phyloP scores from a whole-genome alignment of 2,797 vertebrate genomes.

The Mastacembelus armatus region DNA sequence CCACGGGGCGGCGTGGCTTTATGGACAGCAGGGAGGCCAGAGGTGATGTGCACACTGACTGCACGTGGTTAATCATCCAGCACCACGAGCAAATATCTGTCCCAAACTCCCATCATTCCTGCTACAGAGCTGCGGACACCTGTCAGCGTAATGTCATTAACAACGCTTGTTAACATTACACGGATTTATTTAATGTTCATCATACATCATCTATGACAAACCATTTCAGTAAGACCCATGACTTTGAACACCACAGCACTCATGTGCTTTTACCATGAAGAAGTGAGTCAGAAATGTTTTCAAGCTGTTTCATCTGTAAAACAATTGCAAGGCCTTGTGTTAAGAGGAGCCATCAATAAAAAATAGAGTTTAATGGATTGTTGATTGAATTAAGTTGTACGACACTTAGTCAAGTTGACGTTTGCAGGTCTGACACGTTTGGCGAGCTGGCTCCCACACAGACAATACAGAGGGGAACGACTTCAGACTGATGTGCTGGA shows the following conservation, averaged over 20 bases:
- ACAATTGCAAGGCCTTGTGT: no score
- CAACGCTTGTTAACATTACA: no score
- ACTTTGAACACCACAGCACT: background rate
- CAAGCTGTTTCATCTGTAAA: no score
- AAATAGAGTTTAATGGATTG: no score
- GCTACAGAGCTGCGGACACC: background rate
- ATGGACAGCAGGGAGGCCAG: constrained; percentile 47
- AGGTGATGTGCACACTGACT: constrained; percentile 56
- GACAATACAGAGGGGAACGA: no score
- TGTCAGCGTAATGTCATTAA: background rate
- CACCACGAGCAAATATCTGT: constrained; percentile 1
- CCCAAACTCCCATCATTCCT: background rate
- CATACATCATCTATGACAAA: background rate
- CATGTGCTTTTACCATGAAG: no score
- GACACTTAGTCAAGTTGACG: background rate
- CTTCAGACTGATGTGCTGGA: no score
- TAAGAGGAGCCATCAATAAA: no score
- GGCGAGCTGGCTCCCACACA: no score
- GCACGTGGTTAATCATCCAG: constrained; percentile 19
- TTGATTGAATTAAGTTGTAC: no score
- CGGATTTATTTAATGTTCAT: background rate
- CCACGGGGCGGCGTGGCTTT: constrained; percentile 44
- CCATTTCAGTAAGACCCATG: background rate
- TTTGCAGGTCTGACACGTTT: constrained; percentile 5
- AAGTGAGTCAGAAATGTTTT: no score